phyloP scores from a whole-genome alignment of 2,888 invertebrate species.

The Helleia helle region DNA sequence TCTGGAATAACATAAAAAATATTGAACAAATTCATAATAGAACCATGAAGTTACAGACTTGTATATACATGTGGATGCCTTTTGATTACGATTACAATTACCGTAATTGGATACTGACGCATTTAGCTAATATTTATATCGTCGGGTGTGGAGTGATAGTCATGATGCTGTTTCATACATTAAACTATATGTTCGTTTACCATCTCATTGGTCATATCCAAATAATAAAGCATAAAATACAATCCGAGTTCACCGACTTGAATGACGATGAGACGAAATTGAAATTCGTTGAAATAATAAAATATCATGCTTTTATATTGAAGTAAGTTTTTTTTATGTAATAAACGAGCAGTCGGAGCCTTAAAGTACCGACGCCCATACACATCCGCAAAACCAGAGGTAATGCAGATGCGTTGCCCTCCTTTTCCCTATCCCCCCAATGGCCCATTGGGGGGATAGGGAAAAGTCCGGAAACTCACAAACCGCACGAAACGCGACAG shows the following conservation, averaged over 20 bases:
- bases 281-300: constrained; percentile 25
- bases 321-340: constrained; percentile 28
- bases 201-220: constrained; percentile 34
- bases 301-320: constrained; percentile 31
- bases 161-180: constrained; percentile 25
- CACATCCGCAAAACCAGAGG: no score
- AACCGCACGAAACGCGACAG: no score
- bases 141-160: constrained; percentile 18
- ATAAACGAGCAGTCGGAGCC: no score
- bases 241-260: constrained; percentile 19
- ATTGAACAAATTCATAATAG: constrained; percentile 26
- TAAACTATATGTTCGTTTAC: constrained; percentile 29
- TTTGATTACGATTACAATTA: constrained; percentile 33
- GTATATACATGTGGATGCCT: constrained; percentile 32
- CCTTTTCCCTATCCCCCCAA: no score
- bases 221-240: constrained; percentile 29
- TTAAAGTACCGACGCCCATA: no score
- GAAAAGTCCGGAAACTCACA: no score
- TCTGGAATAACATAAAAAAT: constrained; percentile 25
- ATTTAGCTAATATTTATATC: constrained; percentile 23
- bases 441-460: no score
- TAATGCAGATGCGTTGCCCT: no score
- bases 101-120: constrained; percentile 26
- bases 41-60: constrained; percentile 28
- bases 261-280: constrained; percentile 22